Percentiles rank a stretch among this genome's conserved stretches.
These are phyloP conservation scores for Gymnocephalus cernua DNA, from an alignment of 2,113 vertebrate species.

Conservation along the genomic window DNA sequence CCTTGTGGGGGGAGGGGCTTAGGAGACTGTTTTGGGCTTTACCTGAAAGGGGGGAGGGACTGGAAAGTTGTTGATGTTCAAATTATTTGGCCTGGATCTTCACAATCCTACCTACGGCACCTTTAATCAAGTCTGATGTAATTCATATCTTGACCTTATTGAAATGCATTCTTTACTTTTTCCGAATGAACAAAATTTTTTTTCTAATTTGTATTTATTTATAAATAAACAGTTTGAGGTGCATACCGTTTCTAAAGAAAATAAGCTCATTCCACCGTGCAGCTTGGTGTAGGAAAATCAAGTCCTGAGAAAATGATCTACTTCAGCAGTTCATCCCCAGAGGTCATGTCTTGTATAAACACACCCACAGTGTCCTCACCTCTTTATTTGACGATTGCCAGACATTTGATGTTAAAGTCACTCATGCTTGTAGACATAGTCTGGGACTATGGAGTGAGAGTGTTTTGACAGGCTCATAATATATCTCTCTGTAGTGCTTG, in stretches of 20 bases:
- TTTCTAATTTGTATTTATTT: no score
- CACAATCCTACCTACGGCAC: no score
- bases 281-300: constrained; percentile 8
- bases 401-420: constrained; percentile 55
- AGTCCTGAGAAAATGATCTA: neutral
- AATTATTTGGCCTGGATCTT: no score
- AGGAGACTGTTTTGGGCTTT: no score
- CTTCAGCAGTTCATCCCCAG: constrained; percentile 21
- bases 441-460: constrained; percentile 37
- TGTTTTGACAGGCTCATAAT: constrained; percentile 62
- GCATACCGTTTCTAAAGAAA: neutral
- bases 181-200: neutral
- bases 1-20: no score
- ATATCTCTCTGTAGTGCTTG: constrained; percentile 48
- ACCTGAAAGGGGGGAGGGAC: no score
- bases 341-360: constrained; percentile 66
- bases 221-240: neutral
- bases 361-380: constrained; percentile 38
- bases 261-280: neutral
- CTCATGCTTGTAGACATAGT: constrained; percentile 57
- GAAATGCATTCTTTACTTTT: neutral
- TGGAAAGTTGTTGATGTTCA: no score
- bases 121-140: neutral
- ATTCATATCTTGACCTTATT: neutral
- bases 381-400: constrained; percentile 41